Base-by-base conservation (phyloP, 1,140 invertebrate genomes). In the Pantala flavescens region DNA sequence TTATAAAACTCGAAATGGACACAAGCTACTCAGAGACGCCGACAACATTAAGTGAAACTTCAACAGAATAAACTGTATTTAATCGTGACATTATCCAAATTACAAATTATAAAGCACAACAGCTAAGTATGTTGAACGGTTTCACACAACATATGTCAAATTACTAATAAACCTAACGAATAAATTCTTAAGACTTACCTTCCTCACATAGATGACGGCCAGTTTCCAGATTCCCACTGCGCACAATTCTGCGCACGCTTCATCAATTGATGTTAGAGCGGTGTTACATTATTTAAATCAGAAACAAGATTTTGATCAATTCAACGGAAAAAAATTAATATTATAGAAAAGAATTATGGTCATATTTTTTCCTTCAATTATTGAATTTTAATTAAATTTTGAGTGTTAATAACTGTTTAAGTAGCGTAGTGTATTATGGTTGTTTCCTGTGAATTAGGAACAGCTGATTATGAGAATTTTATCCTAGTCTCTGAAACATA, bases 181-280 rank as follows among this genome's bases (percentile, higher is more conserved):
- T 19, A 63, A 63, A 63, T 63, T 63, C 49, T 16, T 16, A 19
- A 63, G 49, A 3, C 49, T 63, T 63, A 63, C 49, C 49, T 63
- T 63, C 28, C 49, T 63, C 49, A 63, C 49, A 63, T 63, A 63
- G 49, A 63, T 63, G 49, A 63, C 49, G 49, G 49, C 49, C 49
- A 63, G 49, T 63, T 63, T 63, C 49, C 49, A 63, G 49, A 63
- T 63, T 19, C 49, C 49, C 49, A 63, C 49, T 63, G 49, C 49
- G 49, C 49, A 63, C 14, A 3, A 63, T 63, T 63, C 16, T 63
- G 49, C 49, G 49, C 49, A 63, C 49, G 49, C 49, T 63, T 63
- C 49, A 63, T 63, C 49, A 63, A 63, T 63, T 63, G 49, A 63
- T 63, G 49, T 63, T 63, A 19, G n/a, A 63, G n/a, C 14, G 14